phyloP scores from a whole-genome alignment of 2,797 vertebrate species.

The Chelonia mydas region DNA sequence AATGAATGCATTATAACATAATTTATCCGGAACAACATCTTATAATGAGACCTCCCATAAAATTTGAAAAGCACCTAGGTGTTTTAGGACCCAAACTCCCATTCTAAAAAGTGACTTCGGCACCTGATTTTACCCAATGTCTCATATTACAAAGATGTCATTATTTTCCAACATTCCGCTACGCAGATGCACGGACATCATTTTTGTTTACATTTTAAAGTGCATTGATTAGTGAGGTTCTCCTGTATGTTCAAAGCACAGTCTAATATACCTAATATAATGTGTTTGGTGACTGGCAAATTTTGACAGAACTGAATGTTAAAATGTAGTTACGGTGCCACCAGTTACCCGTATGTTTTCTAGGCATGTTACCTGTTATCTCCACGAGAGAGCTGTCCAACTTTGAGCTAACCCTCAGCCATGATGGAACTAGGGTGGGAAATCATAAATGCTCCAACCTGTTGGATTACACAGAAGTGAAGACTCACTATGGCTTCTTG shows the following conservation, averaged over 20 bases:
- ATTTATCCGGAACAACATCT: not conserved
- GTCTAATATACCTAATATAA: not conserved
- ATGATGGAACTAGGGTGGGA: constrained; percentile 90
- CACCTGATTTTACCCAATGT: not conserved
- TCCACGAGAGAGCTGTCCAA: constrained; percentile 92
- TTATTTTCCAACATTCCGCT: not conserved
- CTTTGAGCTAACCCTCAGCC: constrained; percentile 94
- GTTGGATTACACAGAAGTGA: constrained; percentile 90
- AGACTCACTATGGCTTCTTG: constrained; percentile 91
- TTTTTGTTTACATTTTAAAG: not conserved
- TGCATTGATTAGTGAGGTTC: not conserved
- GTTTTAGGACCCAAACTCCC: not conserved
- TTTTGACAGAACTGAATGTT: not conserved
- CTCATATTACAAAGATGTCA: not conserved
- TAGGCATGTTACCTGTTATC: constrained; percentile 94
- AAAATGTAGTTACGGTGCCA: not conserved
- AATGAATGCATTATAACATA: not conserved
- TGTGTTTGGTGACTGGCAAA: not conserved
- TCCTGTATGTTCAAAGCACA: not conserved
- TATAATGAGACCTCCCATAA: not conserved
- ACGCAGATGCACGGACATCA: not conserved
- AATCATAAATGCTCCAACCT: constrained; percentile 96
- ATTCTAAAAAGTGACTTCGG: not conserved
- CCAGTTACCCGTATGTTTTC: not conserved
- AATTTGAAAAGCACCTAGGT: not conserved